A percentile compares a stretch with the other conserved stretches of the same genome.
These are phyloP conservation scores for Dryomyza anilis DNA, from an alignment of 2,888 invertebrate species.

Conservation along the genomic window DNA sequence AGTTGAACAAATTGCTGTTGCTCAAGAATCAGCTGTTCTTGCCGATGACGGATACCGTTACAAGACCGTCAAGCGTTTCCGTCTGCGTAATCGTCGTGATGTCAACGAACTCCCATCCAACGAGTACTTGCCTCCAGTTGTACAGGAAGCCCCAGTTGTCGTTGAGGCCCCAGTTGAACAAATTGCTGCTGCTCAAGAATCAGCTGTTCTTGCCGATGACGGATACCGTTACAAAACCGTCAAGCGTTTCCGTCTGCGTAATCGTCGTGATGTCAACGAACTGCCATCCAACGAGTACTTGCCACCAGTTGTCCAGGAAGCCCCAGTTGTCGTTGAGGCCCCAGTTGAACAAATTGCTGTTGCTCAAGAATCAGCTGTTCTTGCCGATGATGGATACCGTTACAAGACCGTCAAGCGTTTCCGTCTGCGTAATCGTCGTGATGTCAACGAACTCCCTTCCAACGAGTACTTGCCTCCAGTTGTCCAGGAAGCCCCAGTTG, in stretches of 20 bases:
- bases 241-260: conserved; percentile 28
- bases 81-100: conserved; percentile 34
- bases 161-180: conserved; percentile 26
- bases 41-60: conserved; percentile 32
- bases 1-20: neutral
- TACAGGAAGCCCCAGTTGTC: conserved; percentile 21
- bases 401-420: conserved; percentile 34
- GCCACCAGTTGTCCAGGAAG: conserved; percentile 23
- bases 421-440: conserved; percentile 33
- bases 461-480: conserved; percentile 32
- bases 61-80: conserved; percentile 30
- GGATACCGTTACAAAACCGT: conserved; percentile 31
- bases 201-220: conserved; percentile 28
- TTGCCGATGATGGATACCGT: conserved; percentile 36
- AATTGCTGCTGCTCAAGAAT: conserved; percentile 26
- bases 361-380: conserved; percentile 25
- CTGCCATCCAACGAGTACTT: conserved; percentile 23
- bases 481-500: conserved; percentile 24
- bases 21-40: conserved; percentile 20
- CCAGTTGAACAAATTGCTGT: conserved; percentile 19
- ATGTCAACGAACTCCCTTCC: conserved; percentile 32
- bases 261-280: conserved; percentile 31
- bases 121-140: conserved; percentile 38
- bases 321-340: conserved; percentile 24
- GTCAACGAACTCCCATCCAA: conserved; percentile 36